phyloP scores from a whole-genome alignment of 2,888 invertebrate genomes.

The Vanessa cardui region DNA sequence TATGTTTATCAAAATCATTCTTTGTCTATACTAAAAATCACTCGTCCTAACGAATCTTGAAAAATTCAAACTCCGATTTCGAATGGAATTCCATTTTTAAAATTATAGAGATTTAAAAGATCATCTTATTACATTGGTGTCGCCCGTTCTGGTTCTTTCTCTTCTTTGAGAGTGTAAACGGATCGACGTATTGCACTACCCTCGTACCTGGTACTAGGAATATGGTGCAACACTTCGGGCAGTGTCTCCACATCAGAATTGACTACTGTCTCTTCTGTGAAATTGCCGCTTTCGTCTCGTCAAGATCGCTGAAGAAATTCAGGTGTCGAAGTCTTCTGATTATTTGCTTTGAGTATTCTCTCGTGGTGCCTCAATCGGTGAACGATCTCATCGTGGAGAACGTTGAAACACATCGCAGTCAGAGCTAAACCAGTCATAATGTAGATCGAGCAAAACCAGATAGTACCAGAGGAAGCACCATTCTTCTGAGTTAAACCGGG shows the following conservation, averaged over 20 bases:
- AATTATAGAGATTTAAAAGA: conserved; percentile 13
- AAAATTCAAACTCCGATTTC: conserved; percentile 18
- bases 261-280: conserved; percentile 72
- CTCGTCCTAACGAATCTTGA: conserved; percentile 12
- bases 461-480: conserved; percentile 84
- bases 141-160: conserved; percentile 63
- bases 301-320: conserved; percentile 76
- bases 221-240: conserved; percentile 77
- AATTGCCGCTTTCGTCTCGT: conserved; percentile 73
- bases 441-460: conserved; percentile 95
- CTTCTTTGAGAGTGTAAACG: conserved; percentile 69
- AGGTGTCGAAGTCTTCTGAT: conserved; percentile 71
- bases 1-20: conserved; percentile 40
- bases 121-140: conserved; percentile 33
- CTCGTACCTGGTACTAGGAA: conserved; percentile 64
- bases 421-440: conserved; percentile 94
- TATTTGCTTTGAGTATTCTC: conserved; percentile 64
- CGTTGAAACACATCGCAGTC: conserved; percentile 92
- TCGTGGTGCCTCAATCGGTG: conserved; percentile 88
- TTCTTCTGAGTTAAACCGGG: conserved; percentile 85
- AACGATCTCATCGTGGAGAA: conserved; percentile 91
- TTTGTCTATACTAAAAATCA: conserved; percentile 37
- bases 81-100: conserved; percentile 9
- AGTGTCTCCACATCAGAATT: conserved; percentile 73
- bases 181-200: conserved; percentile 70